Percentiles rank a stretch among this genome's conserved stretches.
phyloP scores from a whole-genome alignment of 2,113 vertebrate genomes.

The Percopsis transmontana region DNA sequence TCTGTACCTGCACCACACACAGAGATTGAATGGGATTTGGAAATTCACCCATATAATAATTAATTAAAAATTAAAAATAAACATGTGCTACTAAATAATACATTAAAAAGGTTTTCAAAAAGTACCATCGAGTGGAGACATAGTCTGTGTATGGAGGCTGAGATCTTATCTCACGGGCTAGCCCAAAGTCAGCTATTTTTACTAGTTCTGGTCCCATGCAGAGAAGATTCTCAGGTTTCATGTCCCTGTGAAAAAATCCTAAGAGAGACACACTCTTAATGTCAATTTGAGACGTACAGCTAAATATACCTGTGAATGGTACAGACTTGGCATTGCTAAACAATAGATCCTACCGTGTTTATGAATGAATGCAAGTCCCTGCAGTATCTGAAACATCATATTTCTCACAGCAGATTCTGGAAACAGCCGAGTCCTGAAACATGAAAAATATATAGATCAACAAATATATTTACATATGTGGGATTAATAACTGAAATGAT shows the following conservation, averaged over 20 bases:
- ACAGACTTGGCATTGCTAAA: neutral
- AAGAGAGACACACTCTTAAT: neutral
- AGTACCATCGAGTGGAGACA: slow-evolving; percentile 94
- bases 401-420: slow-evolving; percentile 97
- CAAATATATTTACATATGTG: neutral
- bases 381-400: slow-evolving; percentile 98
- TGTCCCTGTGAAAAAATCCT: slow-evolving; percentile 98
- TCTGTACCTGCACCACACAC: slow-evolving; percentile 83
- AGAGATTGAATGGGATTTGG: neutral
- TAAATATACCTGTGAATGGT: neutral
- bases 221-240: slow-evolving; percentile 98
- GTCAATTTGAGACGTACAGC: neutral
- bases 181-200: slow-evolving; percentile 97
- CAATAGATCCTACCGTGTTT: slow-evolving; percentile 85
- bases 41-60: neutral
- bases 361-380: slow-evolving; percentile 96
- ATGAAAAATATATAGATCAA: slow-evolving; percentile 35
- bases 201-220: slow-evolving; percentile 98
- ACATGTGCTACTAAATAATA: neutral
- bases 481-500: neutral
- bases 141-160: slow-evolving; percentile 97
- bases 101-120: neutral
- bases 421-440: slow-evolving; percentile 91
- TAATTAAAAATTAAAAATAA: neutral
- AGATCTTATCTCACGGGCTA: slow-evolving; percentile 93